Evolutionary conservation across 2,113 vertebrate species (phyloP).

Genomic region (Eira barbara): DNA sequence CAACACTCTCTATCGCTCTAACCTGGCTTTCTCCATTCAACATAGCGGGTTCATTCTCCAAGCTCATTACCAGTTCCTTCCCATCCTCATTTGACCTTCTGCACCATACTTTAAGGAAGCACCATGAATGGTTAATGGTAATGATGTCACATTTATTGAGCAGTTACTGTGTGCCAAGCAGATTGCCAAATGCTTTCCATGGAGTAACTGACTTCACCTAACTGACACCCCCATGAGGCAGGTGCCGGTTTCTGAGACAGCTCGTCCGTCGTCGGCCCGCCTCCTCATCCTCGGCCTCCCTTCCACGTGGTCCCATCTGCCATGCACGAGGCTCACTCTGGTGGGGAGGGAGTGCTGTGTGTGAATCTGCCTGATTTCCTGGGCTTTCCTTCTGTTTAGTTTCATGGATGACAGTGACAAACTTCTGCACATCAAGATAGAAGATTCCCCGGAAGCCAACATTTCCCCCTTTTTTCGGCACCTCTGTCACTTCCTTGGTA

Average conservation of each 20-base stretch:
- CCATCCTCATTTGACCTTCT: neutral
- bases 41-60: neutral
- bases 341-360: neutral
- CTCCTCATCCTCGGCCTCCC: neutral
- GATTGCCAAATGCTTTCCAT: neutral
- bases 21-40: neutral
- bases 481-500: conserved; percentile 89
- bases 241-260: neutral
- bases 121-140: neutral
- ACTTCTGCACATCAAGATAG: conserved; percentile 80
- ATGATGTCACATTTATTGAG: neutral
- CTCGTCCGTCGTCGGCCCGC: neutral
- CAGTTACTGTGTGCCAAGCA: neutral
- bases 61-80: neutral
- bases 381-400: conserved; percentile 65
- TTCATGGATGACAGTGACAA: conserved; percentile 48
- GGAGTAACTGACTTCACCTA: neutral
- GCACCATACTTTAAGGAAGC: neutral
- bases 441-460: conserved; percentile 78
- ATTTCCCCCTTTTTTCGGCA: conserved; percentile 80
- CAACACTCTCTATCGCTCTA: neutral
- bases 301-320: neutral
- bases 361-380: neutral
- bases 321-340: fast-evolving
- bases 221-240: neutral